phyloP scores from a whole-genome alignment of 2,113 vertebrate species.

The Lagopus muta region DNA sequence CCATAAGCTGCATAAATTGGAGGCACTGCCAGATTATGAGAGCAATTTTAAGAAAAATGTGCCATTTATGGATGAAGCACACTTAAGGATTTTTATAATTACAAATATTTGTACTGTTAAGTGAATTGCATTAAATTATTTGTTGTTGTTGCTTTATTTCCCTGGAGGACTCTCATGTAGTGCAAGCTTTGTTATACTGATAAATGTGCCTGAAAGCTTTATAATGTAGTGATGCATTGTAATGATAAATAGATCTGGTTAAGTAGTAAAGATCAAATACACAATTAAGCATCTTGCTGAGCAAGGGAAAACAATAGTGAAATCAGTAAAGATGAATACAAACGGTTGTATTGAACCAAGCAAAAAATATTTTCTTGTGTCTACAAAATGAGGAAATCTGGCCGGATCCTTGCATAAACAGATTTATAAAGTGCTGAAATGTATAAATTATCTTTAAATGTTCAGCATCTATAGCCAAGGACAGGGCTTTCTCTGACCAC shows the following conservation, averaged over 20 bases:
- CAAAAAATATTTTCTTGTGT: constrained; percentile 32
- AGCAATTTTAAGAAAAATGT: constrained; percentile 52
- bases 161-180: constrained; percentile 51
- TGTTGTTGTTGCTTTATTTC: constrained; percentile 67
- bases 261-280: constrained; percentile 69
- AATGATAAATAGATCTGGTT: constrained; percentile 71
- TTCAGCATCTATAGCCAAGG: background rate
- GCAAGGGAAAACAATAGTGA: constrained; percentile 54
- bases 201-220: constrained; percentile 66
- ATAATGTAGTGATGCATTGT: constrained; percentile 70
- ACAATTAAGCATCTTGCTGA: constrained; percentile 75
- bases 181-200: constrained; percentile 61
- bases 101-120: constrained; percentile 71
- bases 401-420: background rate
- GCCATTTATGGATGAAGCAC: constrained; percentile 43
- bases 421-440: background rate
- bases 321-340: constrained; percentile 61
- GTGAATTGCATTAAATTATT: constrained; percentile 57
- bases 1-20: background rate
- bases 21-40: constrained; percentile 18
- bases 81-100: constrained; percentile 68
- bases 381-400: background rate
- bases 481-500: background rate
- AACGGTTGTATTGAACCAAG: constrained; percentile 52
- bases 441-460: background rate